Evolutionary conservation across 2,888 invertebrate species (phyloP).

Genomic region (Temnothorax ravouxi): DNA sequence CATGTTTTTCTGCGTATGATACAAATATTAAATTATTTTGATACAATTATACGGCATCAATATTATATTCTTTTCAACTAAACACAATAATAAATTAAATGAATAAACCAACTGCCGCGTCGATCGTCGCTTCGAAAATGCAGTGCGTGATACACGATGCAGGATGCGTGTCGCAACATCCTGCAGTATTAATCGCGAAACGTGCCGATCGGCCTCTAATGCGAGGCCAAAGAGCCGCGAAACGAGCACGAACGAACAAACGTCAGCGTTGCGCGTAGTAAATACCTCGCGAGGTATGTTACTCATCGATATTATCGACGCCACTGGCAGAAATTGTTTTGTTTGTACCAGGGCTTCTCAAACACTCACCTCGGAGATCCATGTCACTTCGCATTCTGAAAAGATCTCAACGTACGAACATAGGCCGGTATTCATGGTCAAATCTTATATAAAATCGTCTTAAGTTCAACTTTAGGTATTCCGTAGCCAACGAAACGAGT

Average conservation of each 20-base stretch:
- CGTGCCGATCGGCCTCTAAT: slow-evolving; percentile 53
- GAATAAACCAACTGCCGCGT: not conserved
- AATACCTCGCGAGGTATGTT: slow-evolving; percentile 15
- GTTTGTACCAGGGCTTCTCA: not conserved
- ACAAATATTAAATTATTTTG: slow-evolving; percentile 7
- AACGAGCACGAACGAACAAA: slow-evolving; percentile 49
- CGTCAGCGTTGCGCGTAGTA: slow-evolving; percentile 10
- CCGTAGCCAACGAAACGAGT: too few relatives aligned
- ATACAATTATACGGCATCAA: not conserved
- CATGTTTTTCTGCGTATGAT: too few relatives aligned
- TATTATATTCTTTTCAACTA: not conserved
- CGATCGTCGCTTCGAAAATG: slow-evolving; percentile 1
- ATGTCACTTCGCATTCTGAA: not conserved
- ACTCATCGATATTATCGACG: slow-evolving; percentile 21
- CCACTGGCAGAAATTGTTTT: slow-evolving; percentile 17
- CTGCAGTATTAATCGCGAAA: slow-evolving; percentile 49
- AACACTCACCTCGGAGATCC: not conserved
- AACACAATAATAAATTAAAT: slow-evolving; percentile 17
- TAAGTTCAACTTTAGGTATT: too few relatives aligned
- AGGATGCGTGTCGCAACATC: slow-evolving; percentile 49
- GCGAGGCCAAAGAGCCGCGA: slow-evolving; percentile 46
- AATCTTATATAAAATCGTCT: too few relatives aligned
- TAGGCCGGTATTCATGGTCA: too few relatives aligned
- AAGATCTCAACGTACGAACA: not conserved
- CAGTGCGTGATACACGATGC: slow-evolving; percentile 30